These are phyloP conservation scores for Thera britannica DNA, from an alignment of 2,888 invertebrate genomes.

Conservation along the genomic window DNA sequence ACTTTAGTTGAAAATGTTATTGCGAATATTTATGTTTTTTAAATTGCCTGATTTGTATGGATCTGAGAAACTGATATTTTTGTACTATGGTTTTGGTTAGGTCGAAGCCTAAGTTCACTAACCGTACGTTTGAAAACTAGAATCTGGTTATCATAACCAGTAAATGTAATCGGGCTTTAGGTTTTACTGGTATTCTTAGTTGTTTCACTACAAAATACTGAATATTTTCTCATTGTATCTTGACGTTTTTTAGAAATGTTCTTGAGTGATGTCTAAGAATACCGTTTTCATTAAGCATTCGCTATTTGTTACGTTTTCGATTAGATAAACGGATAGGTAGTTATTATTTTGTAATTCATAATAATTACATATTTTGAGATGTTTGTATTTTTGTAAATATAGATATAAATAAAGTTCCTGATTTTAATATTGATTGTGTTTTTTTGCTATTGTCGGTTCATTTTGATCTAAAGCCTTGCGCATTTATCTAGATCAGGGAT, in stretches of 20 bases:
- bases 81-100: not conserved
- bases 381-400: constrained; percentile 82
- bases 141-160: not conserved
- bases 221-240: too few relatives aligned
- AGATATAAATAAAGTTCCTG: constrained; percentile 82
- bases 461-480: too few relatives aligned
- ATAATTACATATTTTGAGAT: constrained; percentile 74
- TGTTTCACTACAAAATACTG: too few relatives aligned
- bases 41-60: not conserved
- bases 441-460: constrained; percentile 13
- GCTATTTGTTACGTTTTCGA: constrained; percentile 23
- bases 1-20: not conserved
- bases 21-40: not conserved
- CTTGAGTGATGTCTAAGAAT: not conserved
- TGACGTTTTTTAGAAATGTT: not conserved
- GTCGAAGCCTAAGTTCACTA: not conserved
- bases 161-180: too few relatives aligned
- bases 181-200: too few relatives aligned
- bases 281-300: constrained; percentile 5
- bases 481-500: too few relatives aligned
- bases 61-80: not conserved
- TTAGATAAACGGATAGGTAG: constrained; percentile 64
- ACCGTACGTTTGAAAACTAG: not conserved
- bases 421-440: constrained; percentile 52
- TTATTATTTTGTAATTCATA: constrained; percentile 52